phyloP scores from a whole-genome alignment of 2,888 invertebrate species.

The Metellina segmentata region DNA sequence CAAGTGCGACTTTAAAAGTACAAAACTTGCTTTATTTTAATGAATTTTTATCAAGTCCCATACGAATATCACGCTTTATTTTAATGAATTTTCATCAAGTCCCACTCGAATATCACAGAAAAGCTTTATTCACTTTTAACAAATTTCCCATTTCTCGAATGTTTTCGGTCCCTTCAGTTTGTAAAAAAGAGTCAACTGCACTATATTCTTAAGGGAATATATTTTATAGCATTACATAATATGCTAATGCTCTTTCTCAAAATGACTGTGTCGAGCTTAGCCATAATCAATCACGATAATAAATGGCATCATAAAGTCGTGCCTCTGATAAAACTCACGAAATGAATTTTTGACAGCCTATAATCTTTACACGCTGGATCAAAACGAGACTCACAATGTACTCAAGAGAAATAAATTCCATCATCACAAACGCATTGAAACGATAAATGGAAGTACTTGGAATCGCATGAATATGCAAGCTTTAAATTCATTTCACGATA shows the following conservation, averaged over 20 bases:
- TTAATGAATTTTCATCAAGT: too few relatives aligned
- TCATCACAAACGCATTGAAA: not conserved
- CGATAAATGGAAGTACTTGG: not conserved
- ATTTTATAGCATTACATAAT: too few relatives aligned
- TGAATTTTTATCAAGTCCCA: too few relatives aligned
- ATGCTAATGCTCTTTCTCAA: too few relatives aligned
- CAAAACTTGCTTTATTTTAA: too few relatives aligned
- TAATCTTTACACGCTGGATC: not conserved
- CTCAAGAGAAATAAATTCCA: not conserved
- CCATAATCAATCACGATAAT: too few relatives aligned
- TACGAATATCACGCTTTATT: too few relatives aligned
- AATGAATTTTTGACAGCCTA: not conserved
- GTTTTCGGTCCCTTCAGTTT: not conserved
- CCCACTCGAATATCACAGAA: not conserved
- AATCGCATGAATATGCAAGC: not conserved
- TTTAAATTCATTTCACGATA: slow-evolving; percentile 1
- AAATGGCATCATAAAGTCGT: too few relatives aligned
- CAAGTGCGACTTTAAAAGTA: too few relatives aligned
- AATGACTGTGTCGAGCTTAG: too few relatives aligned
- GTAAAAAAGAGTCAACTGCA: not conserved
- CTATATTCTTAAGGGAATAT: too few relatives aligned
- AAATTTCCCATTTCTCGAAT: not conserved
- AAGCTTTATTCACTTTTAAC: not conserved
- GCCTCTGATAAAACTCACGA: not conserved
- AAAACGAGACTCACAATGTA: not conserved